phyloP scores from a whole-genome alignment of 2,797 vertebrate genomes.

The Sylvia borin region DNA sequence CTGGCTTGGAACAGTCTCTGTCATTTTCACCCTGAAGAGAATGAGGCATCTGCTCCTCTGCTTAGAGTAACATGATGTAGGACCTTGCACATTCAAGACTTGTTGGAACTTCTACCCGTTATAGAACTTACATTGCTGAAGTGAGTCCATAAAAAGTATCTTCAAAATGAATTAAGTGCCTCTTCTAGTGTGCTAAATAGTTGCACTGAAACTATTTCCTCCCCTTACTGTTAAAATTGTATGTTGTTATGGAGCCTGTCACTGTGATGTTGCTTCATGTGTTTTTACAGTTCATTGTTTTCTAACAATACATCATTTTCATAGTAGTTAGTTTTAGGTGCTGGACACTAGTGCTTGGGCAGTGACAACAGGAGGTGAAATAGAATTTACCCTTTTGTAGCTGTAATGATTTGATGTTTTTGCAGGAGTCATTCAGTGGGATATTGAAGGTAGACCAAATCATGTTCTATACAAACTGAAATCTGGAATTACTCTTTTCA shows the following conservation, averaged over 20 bases:
- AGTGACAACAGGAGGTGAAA: neutral
- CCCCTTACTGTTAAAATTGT: neutral
- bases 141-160: neutral
- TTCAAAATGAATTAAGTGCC: neutral
- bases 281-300: neutral
- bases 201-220: neutral
- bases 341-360: neutral
- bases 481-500: neutral
- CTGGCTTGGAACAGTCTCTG: neutral
- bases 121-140: fast-evolving
- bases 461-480: neutral
- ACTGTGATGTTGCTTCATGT: neutral
- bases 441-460: neutral
- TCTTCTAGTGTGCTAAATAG: neutral
- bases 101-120: neutral
- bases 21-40: neutral
- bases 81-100: neutral
- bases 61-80: neutral
- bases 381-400: neutral
- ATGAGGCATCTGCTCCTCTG: neutral
- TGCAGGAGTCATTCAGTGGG: neutral
- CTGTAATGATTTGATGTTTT: neutral
- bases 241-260: neutral
- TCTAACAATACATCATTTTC: neutral
- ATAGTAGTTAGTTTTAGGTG: neutral